Conservation (phyloP, 2,113 vertebrate species). For the Pomatorhinus ruficollis region DNA sequence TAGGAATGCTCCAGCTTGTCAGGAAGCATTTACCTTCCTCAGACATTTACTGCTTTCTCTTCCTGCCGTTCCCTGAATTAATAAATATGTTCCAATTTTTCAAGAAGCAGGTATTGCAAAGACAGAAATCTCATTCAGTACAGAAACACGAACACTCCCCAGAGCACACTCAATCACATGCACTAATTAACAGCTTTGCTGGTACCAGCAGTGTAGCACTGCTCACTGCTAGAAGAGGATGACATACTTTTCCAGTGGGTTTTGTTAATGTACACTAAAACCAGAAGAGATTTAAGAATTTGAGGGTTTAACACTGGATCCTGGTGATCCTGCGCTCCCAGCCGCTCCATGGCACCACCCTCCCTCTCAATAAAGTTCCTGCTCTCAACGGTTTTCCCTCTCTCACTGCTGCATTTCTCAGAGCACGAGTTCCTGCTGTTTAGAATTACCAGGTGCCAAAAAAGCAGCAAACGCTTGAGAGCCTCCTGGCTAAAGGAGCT, state of each 20-base stretch:
- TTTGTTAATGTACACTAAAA: not conserved
- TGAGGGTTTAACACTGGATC: not conserved
- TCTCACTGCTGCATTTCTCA: not conserved
- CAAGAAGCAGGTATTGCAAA: not conserved
- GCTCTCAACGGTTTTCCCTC: not conserved
- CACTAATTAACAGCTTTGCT: slow-evolving; percentile 60
- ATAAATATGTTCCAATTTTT: slow-evolving; percentile 9
- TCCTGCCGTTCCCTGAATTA: slow-evolving; percentile 15
- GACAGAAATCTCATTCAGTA: slow-evolving; percentile 16
- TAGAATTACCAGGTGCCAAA: not conserved
- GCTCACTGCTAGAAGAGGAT: not conserved
- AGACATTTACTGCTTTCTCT: not conserved
- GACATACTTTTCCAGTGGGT: slow-evolving; percentile 45
- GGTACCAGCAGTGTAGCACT: not conserved
- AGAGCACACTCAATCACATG: slow-evolving; percentile 48
- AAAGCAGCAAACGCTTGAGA: not conserved
- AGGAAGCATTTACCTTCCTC: slow-evolving; percentile 2
- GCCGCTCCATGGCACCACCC: not conserved
- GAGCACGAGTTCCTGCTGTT: not conserved
- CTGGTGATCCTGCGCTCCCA: fast-evolving
- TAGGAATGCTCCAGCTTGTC: not conserved
- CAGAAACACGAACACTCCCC: not conserved
- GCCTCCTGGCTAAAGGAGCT: not conserved
- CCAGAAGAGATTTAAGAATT: not conserved
- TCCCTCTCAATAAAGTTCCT: not conserved